These are phyloP conservation scores for Macaca mulatta DNA, from an alignment of 2,113 vertebrate genomes.

Conservation along the genomic window DNA sequence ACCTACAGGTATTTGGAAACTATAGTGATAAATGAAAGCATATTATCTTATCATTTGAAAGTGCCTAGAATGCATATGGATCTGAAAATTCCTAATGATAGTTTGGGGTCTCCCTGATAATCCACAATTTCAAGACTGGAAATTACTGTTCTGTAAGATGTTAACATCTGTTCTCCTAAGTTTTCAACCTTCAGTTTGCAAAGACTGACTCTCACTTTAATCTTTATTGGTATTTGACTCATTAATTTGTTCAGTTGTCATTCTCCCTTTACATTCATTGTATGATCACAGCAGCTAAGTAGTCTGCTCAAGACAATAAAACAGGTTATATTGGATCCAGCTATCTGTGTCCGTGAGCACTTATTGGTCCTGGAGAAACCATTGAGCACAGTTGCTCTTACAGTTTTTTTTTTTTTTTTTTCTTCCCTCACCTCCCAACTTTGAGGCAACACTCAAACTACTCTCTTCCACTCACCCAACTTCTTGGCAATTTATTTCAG, in stretches of 20 bases:
- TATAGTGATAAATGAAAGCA: background rate
- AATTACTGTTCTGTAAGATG: background rate
- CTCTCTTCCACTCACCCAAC: background rate
- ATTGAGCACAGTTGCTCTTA: background rate
- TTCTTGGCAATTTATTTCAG: slow-evolving; percentile 11
- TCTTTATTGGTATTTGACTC: slow-evolving; percentile 48
- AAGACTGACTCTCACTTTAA: slow-evolving; percentile 5
- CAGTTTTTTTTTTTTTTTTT: background rate
- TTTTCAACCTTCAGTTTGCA: slow-evolving; percentile 9
- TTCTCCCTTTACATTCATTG: background rate
- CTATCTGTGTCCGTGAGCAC: background rate
- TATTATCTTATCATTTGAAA: slow-evolving; percentile 38
- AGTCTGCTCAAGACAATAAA: background rate
- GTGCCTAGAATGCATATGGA: background rate
- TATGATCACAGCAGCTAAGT: slow-evolving; percentile 29
- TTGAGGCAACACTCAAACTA: background rate
- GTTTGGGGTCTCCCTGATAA: background rate
- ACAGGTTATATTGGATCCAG: background rate
- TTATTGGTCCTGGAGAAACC: background rate
- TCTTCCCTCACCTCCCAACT: background rate
- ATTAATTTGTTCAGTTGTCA: slow-evolving; percentile 53
- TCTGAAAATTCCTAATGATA: background rate
- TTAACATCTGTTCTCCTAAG: background rate
- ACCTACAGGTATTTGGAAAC: background rate
- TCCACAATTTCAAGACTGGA: background rate